Conservation (phyloP, 2,797 vertebrate genomes). For the Alauda arvensis region DNA sequence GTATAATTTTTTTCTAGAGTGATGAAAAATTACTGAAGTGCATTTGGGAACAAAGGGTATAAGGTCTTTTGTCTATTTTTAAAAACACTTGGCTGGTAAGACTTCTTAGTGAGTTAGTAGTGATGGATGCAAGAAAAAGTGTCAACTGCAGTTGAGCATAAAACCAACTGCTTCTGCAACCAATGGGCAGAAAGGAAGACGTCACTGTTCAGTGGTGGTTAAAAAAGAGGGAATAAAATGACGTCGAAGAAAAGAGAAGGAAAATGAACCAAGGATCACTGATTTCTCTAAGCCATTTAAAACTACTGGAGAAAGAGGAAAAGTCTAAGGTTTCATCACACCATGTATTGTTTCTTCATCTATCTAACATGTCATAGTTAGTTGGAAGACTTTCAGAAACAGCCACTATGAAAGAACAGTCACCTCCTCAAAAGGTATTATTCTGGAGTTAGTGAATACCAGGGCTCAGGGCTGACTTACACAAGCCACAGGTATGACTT, state of each 20-base stretch:
- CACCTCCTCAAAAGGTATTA: not conserved
- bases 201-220: not conserved
- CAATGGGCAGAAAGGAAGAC: slow-evolving; percentile 30
- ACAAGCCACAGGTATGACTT: not conserved
- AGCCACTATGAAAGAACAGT: not conserved
- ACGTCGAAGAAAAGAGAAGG: slow-evolving; percentile 31
- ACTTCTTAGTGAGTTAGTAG: slow-evolving; percentile 50
- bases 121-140: slow-evolving; percentile 55
- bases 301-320: slow-evolving; percentile 17
- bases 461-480: not conserved
- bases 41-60: slow-evolving; percentile 52
- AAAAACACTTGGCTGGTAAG: slow-evolving; percentile 35
- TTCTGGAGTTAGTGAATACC: not conserved
- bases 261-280: slow-evolving; percentile 46
- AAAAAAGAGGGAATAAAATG: slow-evolving; percentile 34
- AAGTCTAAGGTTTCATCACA: slow-evolving; percentile 25
- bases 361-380: not conserved
- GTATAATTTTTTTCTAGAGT: not conserved
- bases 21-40: slow-evolving; percentile 54
- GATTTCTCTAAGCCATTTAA: slow-evolving; percentile 49
- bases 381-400: not conserved
- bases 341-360: not conserved
- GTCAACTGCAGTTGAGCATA: slow-evolving; percentile 16
- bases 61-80: slow-evolving; percentile 44
- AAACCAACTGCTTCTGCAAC: slow-evolving; percentile 1